Conservation (phyloP, 2,113 vertebrate genomes). For the Hyla sarda region DNA sequence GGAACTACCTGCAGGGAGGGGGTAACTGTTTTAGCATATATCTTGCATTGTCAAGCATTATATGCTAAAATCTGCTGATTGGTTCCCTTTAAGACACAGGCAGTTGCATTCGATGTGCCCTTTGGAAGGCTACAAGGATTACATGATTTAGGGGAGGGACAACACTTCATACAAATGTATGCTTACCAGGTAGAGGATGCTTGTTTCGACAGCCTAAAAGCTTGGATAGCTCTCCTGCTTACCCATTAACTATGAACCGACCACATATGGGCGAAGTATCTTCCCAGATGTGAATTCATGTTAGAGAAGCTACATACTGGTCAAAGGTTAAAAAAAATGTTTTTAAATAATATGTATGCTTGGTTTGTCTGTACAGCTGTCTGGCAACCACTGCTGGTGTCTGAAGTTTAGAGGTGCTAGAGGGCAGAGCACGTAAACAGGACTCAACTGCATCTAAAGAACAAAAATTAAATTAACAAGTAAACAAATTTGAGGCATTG, state of each 20-base stretch:
- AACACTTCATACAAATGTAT: not conserved
- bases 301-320: not conserved
- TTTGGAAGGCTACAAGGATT: no score
- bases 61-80: no score
- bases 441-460: not conserved
- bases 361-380: not conserved
- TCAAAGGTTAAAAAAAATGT: no score
- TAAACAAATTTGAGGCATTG: no score
- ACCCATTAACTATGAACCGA: not conserved
- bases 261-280: slow-evolving; percentile 12
- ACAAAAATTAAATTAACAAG: not conserved
- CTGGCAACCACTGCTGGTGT: not conserved
- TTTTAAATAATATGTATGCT: not conserved
- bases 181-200: slow-evolving; percentile 24
- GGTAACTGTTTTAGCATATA: no score
- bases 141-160: not conserved
- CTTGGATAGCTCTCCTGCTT: not conserved
- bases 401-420: not conserved
- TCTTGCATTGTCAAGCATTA: no score
- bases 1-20: no score
- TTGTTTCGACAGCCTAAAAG: slow-evolving; percentile 6
- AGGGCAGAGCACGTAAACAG: not conserved
- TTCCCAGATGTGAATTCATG: slow-evolving; percentile 26
- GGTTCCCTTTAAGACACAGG: no score
- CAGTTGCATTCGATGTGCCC: no score